A percentile compares a stretch with the other conserved stretches of the same genome.
phyloP scores from a whole-genome alignment of 1,140 invertebrate species.

The Drosophila busckii region DNA sequence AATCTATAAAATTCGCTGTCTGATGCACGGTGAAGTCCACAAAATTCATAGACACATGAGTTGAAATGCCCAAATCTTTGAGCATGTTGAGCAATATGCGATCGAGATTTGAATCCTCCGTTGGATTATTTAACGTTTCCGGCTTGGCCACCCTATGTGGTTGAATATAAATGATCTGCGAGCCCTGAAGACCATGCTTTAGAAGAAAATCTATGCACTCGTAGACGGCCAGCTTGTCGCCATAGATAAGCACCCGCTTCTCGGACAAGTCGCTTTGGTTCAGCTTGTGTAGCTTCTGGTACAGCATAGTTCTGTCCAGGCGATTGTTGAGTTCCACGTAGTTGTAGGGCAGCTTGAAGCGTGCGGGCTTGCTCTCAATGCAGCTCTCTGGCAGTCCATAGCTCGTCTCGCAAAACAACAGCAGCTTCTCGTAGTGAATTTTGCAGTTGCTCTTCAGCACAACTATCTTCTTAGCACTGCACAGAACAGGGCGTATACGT shows the following conservation, averaged over 20 bases:
- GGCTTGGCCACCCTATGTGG: neutral
- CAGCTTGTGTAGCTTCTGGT: slow-evolving; percentile 40
- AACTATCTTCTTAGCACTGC: slow-evolving; percentile 12
- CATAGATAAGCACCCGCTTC: slow-evolving; percentile 32
- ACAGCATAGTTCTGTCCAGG: slow-evolving; percentile 52
- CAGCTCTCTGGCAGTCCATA: slow-evolving; percentile 12
- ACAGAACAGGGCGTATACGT: neutral
- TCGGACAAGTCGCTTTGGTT: neutral
- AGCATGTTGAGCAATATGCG: slow-evolving; percentile 37
- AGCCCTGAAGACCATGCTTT: slow-evolving; percentile 10
- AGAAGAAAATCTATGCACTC: slow-evolving; percentile 54
- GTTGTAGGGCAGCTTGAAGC: slow-evolving; percentile 15
- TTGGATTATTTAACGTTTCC: slow-evolving; percentile 24
- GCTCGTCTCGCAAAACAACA: slow-evolving; percentile 27
- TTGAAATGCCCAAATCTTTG: slow-evolving; percentile 32
- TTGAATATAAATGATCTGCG: slow-evolving; percentile 32
- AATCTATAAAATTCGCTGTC: slow-evolving; percentile 5
- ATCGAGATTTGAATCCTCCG: slow-evolving; percentile 20
- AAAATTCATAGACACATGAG: slow-evolving; percentile 2
- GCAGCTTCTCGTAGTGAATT: slow-evolving; percentile 42
- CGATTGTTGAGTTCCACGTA: slow-evolving; percentile 36
- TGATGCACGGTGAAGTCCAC: neutral
- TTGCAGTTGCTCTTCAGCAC: slow-evolving; percentile 25
- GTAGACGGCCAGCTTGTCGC: slow-evolving; percentile 23
- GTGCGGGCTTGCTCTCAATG: neutral